Evolutionary conservation across 2,113 vertebrate genomes (phyloP).

Genomic region (Stegastes partitus): DNA sequence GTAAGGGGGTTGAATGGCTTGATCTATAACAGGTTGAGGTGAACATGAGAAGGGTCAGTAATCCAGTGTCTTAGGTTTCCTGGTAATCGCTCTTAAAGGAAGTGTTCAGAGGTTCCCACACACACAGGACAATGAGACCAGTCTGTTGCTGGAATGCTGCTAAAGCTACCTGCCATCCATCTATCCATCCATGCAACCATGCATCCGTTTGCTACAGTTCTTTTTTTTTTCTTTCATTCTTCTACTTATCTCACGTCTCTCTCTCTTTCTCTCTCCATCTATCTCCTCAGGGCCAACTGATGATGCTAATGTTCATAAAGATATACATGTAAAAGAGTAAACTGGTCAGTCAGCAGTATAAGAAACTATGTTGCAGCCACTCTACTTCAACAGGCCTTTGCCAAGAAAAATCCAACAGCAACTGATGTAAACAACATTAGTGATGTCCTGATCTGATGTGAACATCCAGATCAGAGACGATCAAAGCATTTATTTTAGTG

Average conservation of each 20-base stretch:
- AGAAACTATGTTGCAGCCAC: not conserved
- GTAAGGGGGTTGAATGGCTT: slow-evolving; percentile 36
- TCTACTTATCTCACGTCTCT: slow-evolving; percentile 9
- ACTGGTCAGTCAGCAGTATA: too few relatives aligned
- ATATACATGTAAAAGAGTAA: too few relatives aligned
- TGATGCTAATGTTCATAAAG: not conserved
- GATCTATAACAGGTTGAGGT: slow-evolving; percentile 61
- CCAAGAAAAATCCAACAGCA: not conserved
- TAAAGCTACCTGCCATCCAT: slow-evolving; percentile 52
- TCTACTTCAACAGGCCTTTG: not conserved
- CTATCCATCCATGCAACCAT: slow-evolving; percentile 37
- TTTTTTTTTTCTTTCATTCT: not conserved
- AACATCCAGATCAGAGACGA: too few relatives aligned
- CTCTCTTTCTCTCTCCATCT: not conserved
- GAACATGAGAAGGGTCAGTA: slow-evolving; percentile 76
- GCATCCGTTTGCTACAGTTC: slow-evolving; percentile 12
- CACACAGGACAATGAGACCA: slow-evolving; percentile 72
- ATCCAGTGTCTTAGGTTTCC: slow-evolving; percentile 71
- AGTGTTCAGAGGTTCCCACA: slow-evolving; percentile 75
- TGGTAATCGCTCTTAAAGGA: slow-evolving; percentile 77
- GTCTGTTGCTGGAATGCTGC: slow-evolving; percentile 66
- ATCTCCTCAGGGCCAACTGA: not conserved
- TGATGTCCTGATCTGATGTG: too few relatives aligned
- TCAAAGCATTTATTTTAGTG: too few relatives aligned
- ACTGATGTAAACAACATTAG: too few relatives aligned